Evolutionary conservation across 2,888 invertebrate species (phyloP).

Genomic region (Metacarcinus magister): DNA sequence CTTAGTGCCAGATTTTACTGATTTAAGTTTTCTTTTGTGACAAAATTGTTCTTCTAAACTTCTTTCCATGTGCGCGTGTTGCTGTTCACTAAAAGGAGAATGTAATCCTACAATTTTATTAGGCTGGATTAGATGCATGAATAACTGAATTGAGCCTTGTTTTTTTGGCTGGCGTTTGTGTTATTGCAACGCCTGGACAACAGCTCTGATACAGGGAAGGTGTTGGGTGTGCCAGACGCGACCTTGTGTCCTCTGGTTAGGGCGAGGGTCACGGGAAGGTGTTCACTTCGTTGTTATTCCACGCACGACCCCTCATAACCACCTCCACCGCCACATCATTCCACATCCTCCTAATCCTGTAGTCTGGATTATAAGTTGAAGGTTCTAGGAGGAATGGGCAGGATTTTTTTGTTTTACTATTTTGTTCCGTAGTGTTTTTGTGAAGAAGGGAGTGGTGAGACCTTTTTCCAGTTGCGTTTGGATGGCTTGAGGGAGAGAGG

Average conservation of each 20-base stretch:
- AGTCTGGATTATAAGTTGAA: not conserved
- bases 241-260: not conserved
- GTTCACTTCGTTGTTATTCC: not conserved
- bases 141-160: not conserved
- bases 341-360: not conserved
- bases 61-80: not conserved
- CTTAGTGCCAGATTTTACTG: not conserved
- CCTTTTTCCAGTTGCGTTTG: too few species aligned
- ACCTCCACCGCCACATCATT: not conserved
- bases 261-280: not conserved
- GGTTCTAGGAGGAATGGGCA: not conserved
- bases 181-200: not conserved
- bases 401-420: not conserved
- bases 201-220: not conserved
- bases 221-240: not conserved
- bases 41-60: not conserved
- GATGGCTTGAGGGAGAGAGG: too few species aligned
- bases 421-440: too few species aligned
- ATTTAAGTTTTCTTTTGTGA: not conserved
- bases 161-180: not conserved
- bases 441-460: not conserved
- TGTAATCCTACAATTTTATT: not conserved
- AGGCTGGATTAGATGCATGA: not conserved
- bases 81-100: not conserved
- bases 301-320: not conserved